A percentile compares a stretch with the other conserved stretches of the same genome.
Conservation (phyloP, 2,888 invertebrate genomes). For the Nemapogon koenigi region DNA sequence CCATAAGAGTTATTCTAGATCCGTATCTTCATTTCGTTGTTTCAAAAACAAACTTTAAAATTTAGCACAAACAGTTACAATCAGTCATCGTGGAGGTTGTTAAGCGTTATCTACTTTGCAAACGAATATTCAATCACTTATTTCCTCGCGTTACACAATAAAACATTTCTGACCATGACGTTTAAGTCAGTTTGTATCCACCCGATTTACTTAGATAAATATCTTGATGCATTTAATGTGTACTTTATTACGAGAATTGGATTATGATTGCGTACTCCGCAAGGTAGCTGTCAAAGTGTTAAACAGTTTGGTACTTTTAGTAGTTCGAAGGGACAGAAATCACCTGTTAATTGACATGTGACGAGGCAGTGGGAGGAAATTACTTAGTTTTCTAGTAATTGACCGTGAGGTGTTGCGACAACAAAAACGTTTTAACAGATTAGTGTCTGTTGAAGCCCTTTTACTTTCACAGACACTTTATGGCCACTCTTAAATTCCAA, state of each 20-base stretch:
- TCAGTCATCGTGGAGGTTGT: slow-evolving; percentile 12
- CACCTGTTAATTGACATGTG: slow-evolving; percentile 12
- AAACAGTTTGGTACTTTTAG: no score
- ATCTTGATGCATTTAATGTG: slow-evolving; percentile 15
- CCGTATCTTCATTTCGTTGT: no score
- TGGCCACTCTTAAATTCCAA: no score
- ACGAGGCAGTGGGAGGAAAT: slow-evolving; percentile 17
- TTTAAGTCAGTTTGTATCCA: not conserved
- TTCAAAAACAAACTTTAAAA: slow-evolving; percentile 6
- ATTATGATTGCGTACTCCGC: slow-evolving; percentile 17
- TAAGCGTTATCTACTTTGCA: slow-evolving; percentile 12
- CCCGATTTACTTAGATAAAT: slow-evolving; percentile 4
- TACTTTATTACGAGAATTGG: slow-evolving; percentile 24
- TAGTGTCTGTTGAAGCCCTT: no score
- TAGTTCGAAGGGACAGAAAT: no score
- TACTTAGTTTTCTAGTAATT: slow-evolving; percentile 14
- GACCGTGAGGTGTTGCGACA: slow-evolving; percentile 13
- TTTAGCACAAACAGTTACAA: slow-evolving; percentile 8
- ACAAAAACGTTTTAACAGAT: no score
- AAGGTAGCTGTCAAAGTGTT: slow-evolving; percentile 16
- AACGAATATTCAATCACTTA: slow-evolving; percentile 24
- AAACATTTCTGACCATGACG: slow-evolving; percentile 6
- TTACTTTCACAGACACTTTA: no score
- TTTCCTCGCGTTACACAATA: slow-evolving; percentile 25
- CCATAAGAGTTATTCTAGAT: no score